Base-by-base conservation (phyloP, 1,140 invertebrate species). In the Eriosoma lanigerum region DNA sequence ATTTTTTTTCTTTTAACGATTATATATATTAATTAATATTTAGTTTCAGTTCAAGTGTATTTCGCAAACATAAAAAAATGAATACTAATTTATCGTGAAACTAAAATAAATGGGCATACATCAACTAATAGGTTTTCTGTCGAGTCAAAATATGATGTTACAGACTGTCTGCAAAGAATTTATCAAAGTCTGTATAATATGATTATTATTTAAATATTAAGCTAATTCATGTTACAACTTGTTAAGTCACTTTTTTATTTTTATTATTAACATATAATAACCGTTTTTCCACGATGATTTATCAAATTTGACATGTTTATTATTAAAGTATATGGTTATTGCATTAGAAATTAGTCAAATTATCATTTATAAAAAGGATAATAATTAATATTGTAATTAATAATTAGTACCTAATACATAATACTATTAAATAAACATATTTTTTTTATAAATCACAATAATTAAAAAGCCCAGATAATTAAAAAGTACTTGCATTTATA, bases 81-180 rank as follows among this genome's bases (percentile, higher is more conserved):
- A 38, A 13, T 19, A 19, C 26, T 64, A 64, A 64, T 64, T 64
- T 64, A 64, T 64, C 32, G 19, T 64, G 9, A 32, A 64, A 64
- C 32, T n/a, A 32, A 64, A 64, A 64, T 8, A 1, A 64, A 64
- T 32, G 19, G 17, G 26, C 32, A 32, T 6, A 32, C n/a, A n/a
- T n/a, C n/a, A n/a, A n/a, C 15, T 62, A 62, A 62, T 62, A 62
- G n/a, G n/a, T n/a, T n/a, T 62, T 32, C 26, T 13, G 19, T 64
- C 8, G 32, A 32, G 60, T 64, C 60, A 64, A 64, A 64, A 64
- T 38, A 64, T 64, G 60, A 64, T 64, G 32, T n/a, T 64, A 32
- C 29, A 32, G 17, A 3, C 17, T 64, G 60, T 64, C 60, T 3
- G 10, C 60, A 32, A 32, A n/a, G 15, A 62, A 62, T 62, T 62